Conservation (phyloP, 2,797 vertebrate genomes). For the Bovichtus diacanthus region DNA sequence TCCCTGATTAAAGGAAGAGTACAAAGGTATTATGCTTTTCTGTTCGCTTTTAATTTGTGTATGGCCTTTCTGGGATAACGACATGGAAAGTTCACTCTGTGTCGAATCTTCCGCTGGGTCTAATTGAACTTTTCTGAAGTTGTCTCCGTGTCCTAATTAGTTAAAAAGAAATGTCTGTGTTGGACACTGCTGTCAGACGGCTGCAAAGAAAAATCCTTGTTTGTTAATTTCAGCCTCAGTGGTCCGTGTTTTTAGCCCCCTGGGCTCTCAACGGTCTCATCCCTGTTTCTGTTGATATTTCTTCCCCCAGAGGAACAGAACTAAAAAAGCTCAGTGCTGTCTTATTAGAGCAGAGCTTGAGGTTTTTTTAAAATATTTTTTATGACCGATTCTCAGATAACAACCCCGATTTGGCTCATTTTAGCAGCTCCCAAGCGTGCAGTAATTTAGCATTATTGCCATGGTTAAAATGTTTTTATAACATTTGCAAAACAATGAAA, state of each 20-base stretch:
- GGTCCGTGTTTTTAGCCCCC: slow-evolving; percentile 17
- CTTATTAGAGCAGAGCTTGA: slow-evolving; percentile 23
- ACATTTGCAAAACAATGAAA: not conserved
- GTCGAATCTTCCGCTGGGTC: slow-evolving; percentile 33
- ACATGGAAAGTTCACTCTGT: slow-evolving; percentile 2
- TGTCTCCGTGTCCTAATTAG: slow-evolving; percentile 56
- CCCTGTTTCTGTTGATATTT: slow-evolving; percentile 23
- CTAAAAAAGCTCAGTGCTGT: not conserved
- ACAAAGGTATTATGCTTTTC: not conserved
- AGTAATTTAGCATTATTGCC: not conserved
- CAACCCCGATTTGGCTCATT: not conserved
- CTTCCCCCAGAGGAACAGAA: slow-evolving; percentile 28
- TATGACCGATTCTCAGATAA: not conserved
- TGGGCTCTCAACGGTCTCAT: slow-evolving; percentile 17
- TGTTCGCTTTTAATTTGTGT: not conserved
- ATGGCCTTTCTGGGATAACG: not conserved
- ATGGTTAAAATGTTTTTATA: not conserved
- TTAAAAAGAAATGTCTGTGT: slow-evolving; percentile 30
- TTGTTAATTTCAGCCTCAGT: slow-evolving; percentile 51
- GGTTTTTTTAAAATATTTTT: slow-evolving; percentile 6
- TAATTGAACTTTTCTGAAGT: slow-evolving; percentile 25
- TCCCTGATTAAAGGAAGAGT: not conserved
- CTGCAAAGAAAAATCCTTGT: slow-evolving; percentile 19
- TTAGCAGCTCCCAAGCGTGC: not conserved
- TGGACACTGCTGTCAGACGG: slow-evolving; percentile 49